Conservation (phyloP, 2,888 invertebrate species). For the Clusia tigrina region DNA sequence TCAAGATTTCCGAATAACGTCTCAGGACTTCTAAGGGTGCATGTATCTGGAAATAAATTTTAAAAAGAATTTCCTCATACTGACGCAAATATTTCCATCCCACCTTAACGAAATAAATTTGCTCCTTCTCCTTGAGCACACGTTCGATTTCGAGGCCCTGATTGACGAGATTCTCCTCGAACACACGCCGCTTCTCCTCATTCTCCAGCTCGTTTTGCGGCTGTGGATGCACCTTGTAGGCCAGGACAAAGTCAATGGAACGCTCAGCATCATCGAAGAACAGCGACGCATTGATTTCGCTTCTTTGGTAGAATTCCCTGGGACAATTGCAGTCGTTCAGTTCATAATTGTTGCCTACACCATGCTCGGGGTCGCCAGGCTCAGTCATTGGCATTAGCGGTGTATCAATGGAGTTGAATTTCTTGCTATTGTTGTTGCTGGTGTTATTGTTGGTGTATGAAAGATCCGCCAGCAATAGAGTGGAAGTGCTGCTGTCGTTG, state of each 20-base stretch:
- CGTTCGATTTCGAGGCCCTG: constrained; percentile 81
- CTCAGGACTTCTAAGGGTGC: constrained; percentile 83
- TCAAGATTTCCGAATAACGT: constrained; percentile 90
- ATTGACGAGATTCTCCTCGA: constrained; percentile 75
- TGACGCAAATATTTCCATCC: not conserved
- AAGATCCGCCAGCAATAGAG: constrained; percentile 37
- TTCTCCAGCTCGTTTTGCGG: constrained; percentile 60
- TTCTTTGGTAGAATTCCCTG: constrained; percentile 45
- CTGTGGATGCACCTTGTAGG: constrained; percentile 74
- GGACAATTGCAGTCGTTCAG: constrained; percentile 48
- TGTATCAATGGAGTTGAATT: constrained; percentile 23
- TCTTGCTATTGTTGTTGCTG: constrained; percentile 18
- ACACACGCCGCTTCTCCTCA: constrained; percentile 68
- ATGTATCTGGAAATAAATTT: constrained; percentile 74
- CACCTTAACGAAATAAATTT: constrained; percentile 81
- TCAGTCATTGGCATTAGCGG: constrained; percentile 54
- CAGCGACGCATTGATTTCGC: constrained; percentile 64
- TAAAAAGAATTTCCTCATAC: not conserved
- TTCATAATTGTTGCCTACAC: no score
- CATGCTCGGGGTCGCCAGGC: no score
- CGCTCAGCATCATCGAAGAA: constrained; percentile 76
- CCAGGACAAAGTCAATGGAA: constrained; percentile 80
- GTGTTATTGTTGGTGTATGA: constrained; percentile 17
- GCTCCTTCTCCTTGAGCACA: constrained; percentile 71
- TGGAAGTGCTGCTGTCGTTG: constrained; percentile 45